These are phyloP conservation scores for Pelochelys cantorii DNA, from an alignment of 2,797 vertebrate species.

Conservation along the genomic window DNA sequence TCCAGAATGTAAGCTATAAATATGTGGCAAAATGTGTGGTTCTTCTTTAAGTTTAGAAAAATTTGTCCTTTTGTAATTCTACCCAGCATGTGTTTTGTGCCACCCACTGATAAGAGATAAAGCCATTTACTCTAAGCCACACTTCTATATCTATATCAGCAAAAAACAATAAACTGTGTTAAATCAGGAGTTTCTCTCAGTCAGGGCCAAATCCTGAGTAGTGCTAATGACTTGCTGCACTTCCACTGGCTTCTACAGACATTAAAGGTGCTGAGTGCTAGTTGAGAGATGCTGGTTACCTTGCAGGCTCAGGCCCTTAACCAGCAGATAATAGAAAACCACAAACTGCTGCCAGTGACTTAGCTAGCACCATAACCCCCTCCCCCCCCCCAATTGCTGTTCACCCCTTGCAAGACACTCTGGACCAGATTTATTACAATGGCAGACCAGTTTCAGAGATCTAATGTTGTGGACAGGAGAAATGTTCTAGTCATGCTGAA, in stretches of 20 bases:
- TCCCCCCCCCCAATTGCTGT: constrained; percentile 42
- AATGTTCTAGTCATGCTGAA: constrained; percentile 63
- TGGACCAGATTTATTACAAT: constrained; percentile 21
- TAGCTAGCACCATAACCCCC: constrained; percentile 53
- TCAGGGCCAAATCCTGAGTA: constrained; percentile 7
- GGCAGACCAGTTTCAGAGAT: constrained; percentile 40
- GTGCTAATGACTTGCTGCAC: not conserved
- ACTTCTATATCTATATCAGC: not conserved
- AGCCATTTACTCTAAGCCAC: constrained; percentile 37
- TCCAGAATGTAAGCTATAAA: constrained; percentile 66
- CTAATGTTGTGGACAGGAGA: constrained; percentile 32
- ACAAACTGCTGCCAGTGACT: constrained; percentile 44
- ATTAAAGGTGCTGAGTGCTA: not conserved
- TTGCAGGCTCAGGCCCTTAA: not conserved
- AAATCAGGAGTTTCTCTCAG: constrained; percentile 43
- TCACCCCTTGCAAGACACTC: constrained; percentile 30
- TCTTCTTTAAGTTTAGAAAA: constrained; percentile 51
- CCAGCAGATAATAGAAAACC: constrained; percentile 63
- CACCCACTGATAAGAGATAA: constrained; percentile 67
- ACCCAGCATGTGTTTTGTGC: constrained; percentile 54
- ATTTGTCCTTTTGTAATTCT: constrained; percentile 18
- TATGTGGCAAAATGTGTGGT: not conserved
- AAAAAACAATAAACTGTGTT: constrained; percentile 32
- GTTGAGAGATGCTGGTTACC: constrained; percentile 8
- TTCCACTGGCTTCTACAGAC: not conserved